phyloP scores from a whole-genome alignment of 2,113 vertebrate genomes.

The Aviceda subcristata region DNA sequence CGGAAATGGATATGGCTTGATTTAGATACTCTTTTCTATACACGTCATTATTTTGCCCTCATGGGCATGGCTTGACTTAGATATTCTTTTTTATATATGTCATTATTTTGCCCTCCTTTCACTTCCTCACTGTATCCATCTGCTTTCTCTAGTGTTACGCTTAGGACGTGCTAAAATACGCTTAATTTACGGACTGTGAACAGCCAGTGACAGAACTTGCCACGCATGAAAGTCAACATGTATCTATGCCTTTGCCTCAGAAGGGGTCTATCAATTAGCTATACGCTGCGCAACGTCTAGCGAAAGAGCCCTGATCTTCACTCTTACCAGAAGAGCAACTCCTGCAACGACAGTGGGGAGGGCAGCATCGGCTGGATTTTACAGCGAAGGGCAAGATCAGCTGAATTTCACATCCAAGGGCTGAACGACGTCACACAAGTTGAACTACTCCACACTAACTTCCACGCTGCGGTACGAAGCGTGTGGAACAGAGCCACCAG shows the following conservation, averaged over 20 bases:
- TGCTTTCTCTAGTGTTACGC: background rate
- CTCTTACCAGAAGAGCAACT: background rate
- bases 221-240: background rate
- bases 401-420: background rate
- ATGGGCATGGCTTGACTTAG: background rate
- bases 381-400: fast-evolving
- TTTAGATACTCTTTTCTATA: background rate
- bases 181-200: background rate
- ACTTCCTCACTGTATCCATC: background rate
- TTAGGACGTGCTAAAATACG: background rate
- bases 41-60: background rate
- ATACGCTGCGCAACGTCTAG: fast-evolving
- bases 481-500: background rate
- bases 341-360: fast-evolving
- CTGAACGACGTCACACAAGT: background rate
- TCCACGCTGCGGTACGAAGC: fast-evolving
- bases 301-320: background rate
- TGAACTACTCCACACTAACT: background rate
- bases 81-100: background rate
- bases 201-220: background rate
- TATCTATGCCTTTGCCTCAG: background rate
- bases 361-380: background rate
- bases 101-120: background rate
- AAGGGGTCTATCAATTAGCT: background rate
- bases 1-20: background rate